These are phyloP conservation scores for Hydrolagus affinis DNA, from an alignment of 2,113 vertebrate genomes.

Conservation along the genomic window DNA sequence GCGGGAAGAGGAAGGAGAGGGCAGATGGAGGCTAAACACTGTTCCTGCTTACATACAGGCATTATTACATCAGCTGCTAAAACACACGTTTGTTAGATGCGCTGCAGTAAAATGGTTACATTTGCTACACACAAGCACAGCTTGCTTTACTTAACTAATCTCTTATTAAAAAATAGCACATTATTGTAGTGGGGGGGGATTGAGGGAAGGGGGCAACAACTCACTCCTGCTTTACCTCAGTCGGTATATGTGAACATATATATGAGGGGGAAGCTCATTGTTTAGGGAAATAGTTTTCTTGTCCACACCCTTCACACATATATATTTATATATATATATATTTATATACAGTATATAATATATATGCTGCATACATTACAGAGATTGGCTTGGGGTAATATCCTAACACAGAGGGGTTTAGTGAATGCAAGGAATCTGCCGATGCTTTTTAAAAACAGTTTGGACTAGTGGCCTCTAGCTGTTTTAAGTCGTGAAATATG, in stretches of 20 bases:
- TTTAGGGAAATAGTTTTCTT: background rate
- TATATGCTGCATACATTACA: constrained; percentile 3
- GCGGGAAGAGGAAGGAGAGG: too few relatives aligned
- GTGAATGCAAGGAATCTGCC: constrained; percentile 2
- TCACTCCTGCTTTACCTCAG: background rate
- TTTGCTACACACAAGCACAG: constrained; percentile 29
- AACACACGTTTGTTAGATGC: constrained; percentile 1
- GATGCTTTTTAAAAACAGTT: constrained; percentile 24
- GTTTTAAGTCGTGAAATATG: constrained; percentile 13
- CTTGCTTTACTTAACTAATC: constrained; percentile 19
- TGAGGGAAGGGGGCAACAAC: background rate
- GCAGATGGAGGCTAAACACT: too few relatives aligned
- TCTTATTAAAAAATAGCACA: constrained; percentile 24
- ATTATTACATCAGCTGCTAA: constrained; percentile 2
- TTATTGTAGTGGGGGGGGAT: background rate
- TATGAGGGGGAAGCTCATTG: background rate
- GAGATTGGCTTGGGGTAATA: background rate
- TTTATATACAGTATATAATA: constrained; percentile 11
- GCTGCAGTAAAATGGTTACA: constrained; percentile 11
- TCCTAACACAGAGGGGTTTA: background rate
- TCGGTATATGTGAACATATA: constrained; percentile 22
- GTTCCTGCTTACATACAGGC: background rate
- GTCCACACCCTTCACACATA: background rate
- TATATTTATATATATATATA: background rate
- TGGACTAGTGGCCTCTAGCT: background rate